A percentile compares a stretch with the other conserved stretches of the same genome.
These are phyloP conservation scores for Lochmaea capreae DNA, from an alignment of 2,888 invertebrate species.

Conservation along the genomic window DNA sequence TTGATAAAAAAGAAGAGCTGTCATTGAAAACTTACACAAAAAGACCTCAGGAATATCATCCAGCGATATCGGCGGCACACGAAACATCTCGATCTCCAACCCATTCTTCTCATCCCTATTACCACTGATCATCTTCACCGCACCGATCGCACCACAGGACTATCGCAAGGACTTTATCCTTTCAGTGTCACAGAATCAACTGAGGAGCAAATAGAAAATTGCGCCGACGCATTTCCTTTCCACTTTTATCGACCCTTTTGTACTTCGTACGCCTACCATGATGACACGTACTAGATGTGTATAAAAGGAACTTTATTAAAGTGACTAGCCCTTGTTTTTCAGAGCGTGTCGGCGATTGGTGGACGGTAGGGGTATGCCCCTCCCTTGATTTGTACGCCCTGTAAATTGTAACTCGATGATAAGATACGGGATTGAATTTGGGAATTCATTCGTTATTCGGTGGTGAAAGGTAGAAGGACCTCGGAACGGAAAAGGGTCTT, in stretches of 20 bases:
- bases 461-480: slow-evolving; percentile 14
- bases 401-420: slow-evolving; percentile 35
- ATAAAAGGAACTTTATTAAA: slow-evolving; percentile 62
- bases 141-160: slow-evolving; percentile 29
- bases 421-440: slow-evolving; percentile 28
- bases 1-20: neutral
- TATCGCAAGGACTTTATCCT: slow-evolving; percentile 35
- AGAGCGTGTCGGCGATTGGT: slow-evolving; percentile 60
- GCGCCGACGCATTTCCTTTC: slow-evolving; percentile 54
- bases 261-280: slow-evolving; percentile 63
- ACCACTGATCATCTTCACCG: slow-evolving; percentile 59
- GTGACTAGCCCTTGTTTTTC: slow-evolving; percentile 72
- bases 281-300: slow-evolving; percentile 66
- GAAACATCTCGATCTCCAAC: slow-evolving; percentile 68
- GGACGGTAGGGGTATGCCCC: slow-evolving; percentile 51
- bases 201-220: slow-evolving; percentile 48
- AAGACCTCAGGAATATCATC: slow-evolving; percentile 80
- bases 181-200: slow-evolving; percentile 48
- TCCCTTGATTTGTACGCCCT: slow-evolving; percentile 44
- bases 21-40: slow-evolving; percentile 72
- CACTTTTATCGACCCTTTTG: slow-evolving; percentile 56
- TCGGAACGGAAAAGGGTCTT: slow-evolving; percentile 1
- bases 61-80: slow-evolving; percentile 79
- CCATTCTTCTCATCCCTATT: slow-evolving; percentile 58
- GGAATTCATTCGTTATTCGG: slow-evolving; percentile 32